Percentiles rank a stretch among this genome's conserved stretches.
Conservation (phyloP, 2,113 vertebrate genomes). For the Piaya cayana region DNA sequence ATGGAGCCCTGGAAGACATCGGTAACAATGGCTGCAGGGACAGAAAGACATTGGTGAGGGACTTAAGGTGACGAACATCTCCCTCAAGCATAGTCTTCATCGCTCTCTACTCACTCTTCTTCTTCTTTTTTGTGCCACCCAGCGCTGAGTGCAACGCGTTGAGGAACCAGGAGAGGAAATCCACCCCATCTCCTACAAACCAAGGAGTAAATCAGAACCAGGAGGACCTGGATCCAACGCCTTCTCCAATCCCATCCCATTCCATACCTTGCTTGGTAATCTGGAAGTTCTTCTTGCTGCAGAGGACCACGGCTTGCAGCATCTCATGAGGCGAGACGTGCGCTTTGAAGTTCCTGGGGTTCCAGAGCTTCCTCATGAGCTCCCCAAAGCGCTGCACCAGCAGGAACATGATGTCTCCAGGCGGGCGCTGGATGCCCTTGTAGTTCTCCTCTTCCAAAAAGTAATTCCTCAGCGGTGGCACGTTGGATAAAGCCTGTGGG, state of each 20-base stretch:
- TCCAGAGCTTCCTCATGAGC: conserved; percentile 97
- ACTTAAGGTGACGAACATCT: too few species aligned
- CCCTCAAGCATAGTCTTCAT: background rate
- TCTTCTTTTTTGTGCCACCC: conserved; percentile 93
- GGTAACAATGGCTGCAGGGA: conserved; percentile 85
- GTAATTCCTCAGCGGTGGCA: conserved; percentile 94
- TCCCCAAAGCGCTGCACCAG: conserved; percentile 96
- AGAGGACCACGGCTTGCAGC: conserved; percentile 96
- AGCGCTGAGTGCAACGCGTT: conserved; percentile 93
- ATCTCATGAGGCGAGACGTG: conserved; percentile 98
- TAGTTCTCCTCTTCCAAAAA: conserved; percentile 98
- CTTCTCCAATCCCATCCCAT: fast-evolving
- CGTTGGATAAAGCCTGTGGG: conserved; percentile 90
- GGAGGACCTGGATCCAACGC: fast-evolving
- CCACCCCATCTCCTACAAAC: conserved; percentile 88
- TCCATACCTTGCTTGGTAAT: conserved; percentile 94
- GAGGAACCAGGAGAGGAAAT: conserved; percentile 97
- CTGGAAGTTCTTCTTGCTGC: conserved; percentile 98
- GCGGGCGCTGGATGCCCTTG: conserved; percentile 86
- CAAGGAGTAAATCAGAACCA: background rate
- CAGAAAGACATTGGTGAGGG: fast-evolving
- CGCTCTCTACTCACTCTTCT: conserved; percentile 79
- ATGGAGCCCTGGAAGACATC: conserved; percentile 97
- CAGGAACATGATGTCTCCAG: conserved; percentile 96
- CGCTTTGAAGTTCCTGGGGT: conserved; percentile 96